Base-by-base conservation (phyloP, 2,797 vertebrate species). In the Prionace glauca region DNA sequence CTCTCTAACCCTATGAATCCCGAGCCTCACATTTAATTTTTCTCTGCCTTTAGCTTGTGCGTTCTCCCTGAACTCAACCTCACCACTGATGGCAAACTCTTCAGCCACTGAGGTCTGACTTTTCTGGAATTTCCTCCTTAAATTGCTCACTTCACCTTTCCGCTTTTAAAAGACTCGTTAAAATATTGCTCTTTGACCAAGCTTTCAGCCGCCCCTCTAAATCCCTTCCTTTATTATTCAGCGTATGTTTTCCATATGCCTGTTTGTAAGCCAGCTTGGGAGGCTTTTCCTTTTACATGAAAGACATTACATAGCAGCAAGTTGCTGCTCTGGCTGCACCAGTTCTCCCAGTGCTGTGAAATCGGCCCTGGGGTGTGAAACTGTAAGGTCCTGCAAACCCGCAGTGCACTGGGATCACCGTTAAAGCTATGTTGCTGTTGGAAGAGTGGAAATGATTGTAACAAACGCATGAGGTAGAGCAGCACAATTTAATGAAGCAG, bases 211-310 rank as follows among this genome's bases (percentile, higher is more conserved):
- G 14, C 26, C 87, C 10, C 24, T 32, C 50, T 26, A 88, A 24
- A 87, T 24, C 84, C 24, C 45, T 29, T 62, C 24, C 87, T 60
- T 88, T 32, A 88, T 62, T 26, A 50, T 29, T 5, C 29, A 20
- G 26, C 50, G 11, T 62, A 50, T 88, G 87, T 62, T 88, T 88
- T 88, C 87, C 87, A 88, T 88, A 60, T 88, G 87, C 87, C 29
- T 88, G 10, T 29, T 26, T 88, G 86, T 88, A 16, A 62, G 11
- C 11, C 29, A 16, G 24, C 50, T 29, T 60, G 56, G 26, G 87
- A 88, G 50, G n/a, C n/a, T 41, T 88, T 88, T 88, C 26, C 41
- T 29, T 88, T 62, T 7, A 32, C 24, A 62, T 62, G 60, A 62
- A 88, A 88, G 87, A 2, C 56, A 88, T 32, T 62, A 16, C 87